Percentiles rank a stretch among this genome's conserved stretches.
These are phyloP conservation scores for Stramonita haemastoma DNA, from an alignment of 2,888 invertebrate genomes.

Conservation along the genomic window DNA sequence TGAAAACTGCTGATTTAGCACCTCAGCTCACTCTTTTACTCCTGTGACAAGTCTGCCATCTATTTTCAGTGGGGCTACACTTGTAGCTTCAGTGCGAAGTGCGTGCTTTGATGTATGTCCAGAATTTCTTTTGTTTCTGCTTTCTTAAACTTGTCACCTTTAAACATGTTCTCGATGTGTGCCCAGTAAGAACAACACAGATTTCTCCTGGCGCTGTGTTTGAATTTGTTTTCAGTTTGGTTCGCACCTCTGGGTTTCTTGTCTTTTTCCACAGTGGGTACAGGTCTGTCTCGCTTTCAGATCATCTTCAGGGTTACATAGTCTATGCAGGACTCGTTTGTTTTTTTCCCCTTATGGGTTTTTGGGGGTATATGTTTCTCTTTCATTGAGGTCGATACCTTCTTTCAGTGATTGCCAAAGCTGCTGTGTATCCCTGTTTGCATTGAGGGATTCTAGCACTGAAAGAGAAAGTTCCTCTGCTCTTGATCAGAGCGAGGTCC, in stretches of 20 bases:
- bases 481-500: neutral
- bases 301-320: slow-evolving; percentile 13
- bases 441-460: neutral
- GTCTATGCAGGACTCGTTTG: slow-evolving; percentile 14
- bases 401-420: neutral
- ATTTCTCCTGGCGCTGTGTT: neutral
- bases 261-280: slow-evolving; percentile 20
- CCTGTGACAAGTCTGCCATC: slow-evolving; percentile 23
- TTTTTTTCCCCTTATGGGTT: slow-evolving; percentile 11
- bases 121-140: slow-evolving; percentile 1
- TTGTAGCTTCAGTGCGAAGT: neutral
- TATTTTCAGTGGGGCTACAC: slow-evolving; percentile 14
- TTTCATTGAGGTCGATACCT: neutral
- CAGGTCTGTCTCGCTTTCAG: neutral
- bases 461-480: neutral
- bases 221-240: neutral
- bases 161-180: slow-evolving; percentile 9
- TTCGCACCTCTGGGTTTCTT: neutral
- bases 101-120: slow-evolving; percentile 13
- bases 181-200: slow-evolving; percentile 7
- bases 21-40: slow-evolving; percentile 2
- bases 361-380: neutral
- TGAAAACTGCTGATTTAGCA: neutral
- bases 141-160: neutral
- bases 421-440: slow-evolving; percentile 21